These are phyloP conservation scores for Amphimedon queenslandica DNA, from an alignment of 37 sponge, comb jelly and placozoan species.

Conservation along the genomic window DNA sequence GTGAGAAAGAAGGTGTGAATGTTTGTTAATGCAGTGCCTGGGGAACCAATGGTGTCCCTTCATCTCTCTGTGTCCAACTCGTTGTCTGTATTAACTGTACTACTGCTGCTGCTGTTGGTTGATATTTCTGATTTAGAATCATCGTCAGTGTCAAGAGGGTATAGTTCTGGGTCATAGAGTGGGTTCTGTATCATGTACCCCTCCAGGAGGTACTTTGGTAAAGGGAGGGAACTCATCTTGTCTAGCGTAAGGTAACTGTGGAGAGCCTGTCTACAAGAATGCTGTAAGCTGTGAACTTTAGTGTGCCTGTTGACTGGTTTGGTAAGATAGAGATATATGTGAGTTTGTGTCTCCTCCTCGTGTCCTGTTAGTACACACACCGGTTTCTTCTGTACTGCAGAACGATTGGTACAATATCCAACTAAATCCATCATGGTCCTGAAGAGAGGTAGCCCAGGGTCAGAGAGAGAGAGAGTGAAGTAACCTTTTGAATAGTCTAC, in stretches of 20 bases:
- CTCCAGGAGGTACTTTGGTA: slow-evolving; percentile 41
- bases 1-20: too few species aligned
- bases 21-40: too few species aligned
- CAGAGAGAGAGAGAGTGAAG: slow-evolving; percentile 49
- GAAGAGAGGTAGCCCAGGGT: slow-evolving; percentile 60
- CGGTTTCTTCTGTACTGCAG: slow-evolving; percentile 29
- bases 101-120: too few species aligned
- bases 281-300: slow-evolving; percentile 42
- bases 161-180: slow-evolving; percentile 36
- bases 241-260: slow-evolving; percentile 33
- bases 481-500: slow-evolving; percentile 72
- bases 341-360: slow-evolving; percentile 8
- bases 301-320: slow-evolving; percentile 47
- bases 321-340: slow-evolving; percentile 52
- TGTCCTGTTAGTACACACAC: slow-evolving; percentile 65
- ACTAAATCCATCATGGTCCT: slow-evolving; percentile 45
- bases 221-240: slow-evolving; percentile 21
- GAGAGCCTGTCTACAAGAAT: slow-evolving; percentile 32
- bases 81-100: too few species aligned
- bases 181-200: slow-evolving; percentile 44
- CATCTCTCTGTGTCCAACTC: too few species aligned
- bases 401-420: slow-evolving; percentile 28
- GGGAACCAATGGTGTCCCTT: too few species aligned
- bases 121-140: slow-evolving; percentile 5
- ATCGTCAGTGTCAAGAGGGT: neutral